Evolutionary conservation across 1,140 invertebrate species (phyloP).

Genomic region (Sitophilus oryzae): DNA sequence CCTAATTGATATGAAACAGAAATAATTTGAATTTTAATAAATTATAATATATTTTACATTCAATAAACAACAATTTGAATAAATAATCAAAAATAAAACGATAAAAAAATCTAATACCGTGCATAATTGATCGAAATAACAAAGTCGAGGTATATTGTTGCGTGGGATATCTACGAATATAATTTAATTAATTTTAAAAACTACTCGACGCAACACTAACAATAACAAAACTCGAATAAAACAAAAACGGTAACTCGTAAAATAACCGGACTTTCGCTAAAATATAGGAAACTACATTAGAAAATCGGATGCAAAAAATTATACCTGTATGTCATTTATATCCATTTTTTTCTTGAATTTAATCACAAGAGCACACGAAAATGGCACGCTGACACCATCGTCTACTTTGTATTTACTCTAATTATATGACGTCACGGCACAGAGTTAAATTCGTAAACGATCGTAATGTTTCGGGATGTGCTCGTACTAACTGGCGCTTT

Average conservation of each 20-base stretch:
- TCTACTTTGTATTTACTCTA: conserved; percentile 73
- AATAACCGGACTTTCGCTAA: conserved; percentile 19
- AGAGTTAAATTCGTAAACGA: conserved; percentile 42
- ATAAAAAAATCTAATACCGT: background rate
- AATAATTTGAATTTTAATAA: too few relatives aligned
- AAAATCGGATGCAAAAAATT: conserved; percentile 25
- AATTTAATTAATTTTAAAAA: conserved; percentile 28
- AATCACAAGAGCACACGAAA: conserved; percentile 44
- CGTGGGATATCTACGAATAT: conserved; percentile 21
- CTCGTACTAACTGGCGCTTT: conserved; percentile 31
- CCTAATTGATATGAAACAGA: too few relatives aligned
- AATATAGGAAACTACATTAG: conserved; percentile 17
- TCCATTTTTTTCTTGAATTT: conserved; percentile 48
- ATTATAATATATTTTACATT: too few relatives aligned
- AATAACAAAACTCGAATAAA: conserved; percentile 30
- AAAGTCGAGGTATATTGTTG: conserved; percentile 23
- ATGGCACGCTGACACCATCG: conserved; percentile 60
- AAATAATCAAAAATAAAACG: too few relatives aligned
- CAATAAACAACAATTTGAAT: too few relatives aligned
- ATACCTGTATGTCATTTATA: conserved; percentile 47
- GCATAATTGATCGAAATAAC: conserved; percentile 4
- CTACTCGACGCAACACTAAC: conserved; percentile 21
- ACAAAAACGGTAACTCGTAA: conserved; percentile 11
- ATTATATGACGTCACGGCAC: conserved; percentile 69
- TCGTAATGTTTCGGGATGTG: conserved; percentile 32